A percentile compares a stretch with the other conserved stretches of the same genome.
These are phyloP conservation scores for Cantharis nigra DNA, from an alignment of 2,888 invertebrate species.

Conservation along the genomic window DNA sequence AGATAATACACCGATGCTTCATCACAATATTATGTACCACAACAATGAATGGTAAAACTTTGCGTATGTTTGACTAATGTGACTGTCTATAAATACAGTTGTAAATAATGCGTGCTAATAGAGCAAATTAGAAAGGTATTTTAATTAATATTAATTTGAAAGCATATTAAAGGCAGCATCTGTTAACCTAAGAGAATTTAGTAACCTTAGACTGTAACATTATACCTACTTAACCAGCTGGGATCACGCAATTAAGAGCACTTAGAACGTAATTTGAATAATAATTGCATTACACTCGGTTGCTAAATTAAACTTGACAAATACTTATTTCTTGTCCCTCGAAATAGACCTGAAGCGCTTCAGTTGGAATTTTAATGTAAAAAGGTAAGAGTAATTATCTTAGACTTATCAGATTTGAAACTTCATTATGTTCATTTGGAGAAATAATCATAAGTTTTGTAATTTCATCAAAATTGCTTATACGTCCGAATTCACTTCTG, in stretches of 20 bases:
- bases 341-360: conserved; percentile 28
- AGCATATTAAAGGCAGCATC: conserved; percentile 36
- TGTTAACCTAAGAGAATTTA: conserved; percentile 40
- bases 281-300: conserved; percentile 39
- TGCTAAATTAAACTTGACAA: conserved; percentile 39
- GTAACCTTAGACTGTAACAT: conserved; percentile 42
- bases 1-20: conserved; percentile 10
- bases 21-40: neutral
- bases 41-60: conserved; percentile 2
- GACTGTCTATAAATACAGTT: conserved; percentile 22
- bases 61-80: neutral
- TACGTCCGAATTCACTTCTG: neutral
- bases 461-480: neutral
- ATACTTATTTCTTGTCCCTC: conserved; percentile 33
- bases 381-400: conserved; percentile 26
- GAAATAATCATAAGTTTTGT: conserved; percentile 10
- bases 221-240: conserved; percentile 43
- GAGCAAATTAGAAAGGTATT: conserved; percentile 35
- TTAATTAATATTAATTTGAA: conserved; percentile 36
- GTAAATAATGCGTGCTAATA: conserved; percentile 29
- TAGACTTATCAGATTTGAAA: conserved; percentile 18
- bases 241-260: conserved; percentile 43
- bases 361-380: conserved; percentile 35
- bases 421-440: conserved; percentile 11
- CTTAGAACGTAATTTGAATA: conserved; percentile 44